phyloP scores from a whole-genome alignment of 2,888 invertebrate genomes.

The Cephus pygmeus region DNA sequence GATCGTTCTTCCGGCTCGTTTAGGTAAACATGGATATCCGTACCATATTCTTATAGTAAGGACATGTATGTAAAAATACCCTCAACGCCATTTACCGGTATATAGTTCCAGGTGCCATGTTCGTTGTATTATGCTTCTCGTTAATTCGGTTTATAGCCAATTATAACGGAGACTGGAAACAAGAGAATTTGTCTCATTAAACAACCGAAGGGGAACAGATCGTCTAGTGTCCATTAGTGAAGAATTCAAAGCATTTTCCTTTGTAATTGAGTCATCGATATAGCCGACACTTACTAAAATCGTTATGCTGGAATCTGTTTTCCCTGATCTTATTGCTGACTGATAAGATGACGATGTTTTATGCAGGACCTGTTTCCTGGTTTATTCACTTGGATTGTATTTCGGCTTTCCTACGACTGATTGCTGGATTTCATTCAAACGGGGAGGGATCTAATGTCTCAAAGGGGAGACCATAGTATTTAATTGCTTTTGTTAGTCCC shows the following conservation, averaged over 20 bases:
- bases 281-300: too few relatives aligned
- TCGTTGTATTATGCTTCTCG: background rate
- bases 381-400: too few relatives aligned
- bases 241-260: too few relatives aligned
- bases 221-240: too few relatives aligned
- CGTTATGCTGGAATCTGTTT: too few relatives aligned
- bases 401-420: too few relatives aligned
- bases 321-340: too few relatives aligned
- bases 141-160: background rate
- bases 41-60: background rate
- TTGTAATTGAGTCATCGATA: too few relatives aligned
- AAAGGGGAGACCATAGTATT: background rate
- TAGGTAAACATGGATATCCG: background rate
- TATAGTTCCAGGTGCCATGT: background rate
- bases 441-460: background rate
- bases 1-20: background rate
- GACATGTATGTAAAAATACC: background rate
- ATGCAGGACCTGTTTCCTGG: too few relatives aligned
- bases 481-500: background rate
- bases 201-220: too few relatives aligned
- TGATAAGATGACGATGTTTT: too few relatives aligned
- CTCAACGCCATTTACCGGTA: background rate
- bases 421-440: too few relatives aligned
- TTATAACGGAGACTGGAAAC: background rate
- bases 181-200: background rate